These are phyloP conservation scores for Heteropelma amictum DNA, from an alignment of 2,888 invertebrate species.

Conservation along the genomic window DNA sequence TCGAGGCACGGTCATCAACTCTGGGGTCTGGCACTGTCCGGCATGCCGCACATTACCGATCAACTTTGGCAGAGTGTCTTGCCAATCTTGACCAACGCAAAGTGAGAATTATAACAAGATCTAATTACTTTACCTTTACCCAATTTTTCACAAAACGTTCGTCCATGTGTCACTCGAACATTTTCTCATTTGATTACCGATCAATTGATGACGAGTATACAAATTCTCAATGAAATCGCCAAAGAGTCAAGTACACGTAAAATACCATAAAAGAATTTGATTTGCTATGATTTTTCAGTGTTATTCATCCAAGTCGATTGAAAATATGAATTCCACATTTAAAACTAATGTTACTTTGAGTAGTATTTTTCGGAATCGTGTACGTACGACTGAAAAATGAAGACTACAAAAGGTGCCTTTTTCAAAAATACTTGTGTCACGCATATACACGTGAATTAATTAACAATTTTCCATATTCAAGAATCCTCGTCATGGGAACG, in stretches of 20 bases:
- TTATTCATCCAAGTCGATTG: too few species aligned
- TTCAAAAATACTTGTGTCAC: not conserved
- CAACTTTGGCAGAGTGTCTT: slow-evolving; percentile 98
- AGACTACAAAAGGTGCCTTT: not conserved
- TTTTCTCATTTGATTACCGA: too few species aligned
- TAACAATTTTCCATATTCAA: slow-evolving; percentile 72
- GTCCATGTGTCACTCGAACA: not conserved
- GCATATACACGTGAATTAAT: not conserved
- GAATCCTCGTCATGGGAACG: slow-evolving; percentile 98
- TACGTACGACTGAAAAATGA: too few species aligned
- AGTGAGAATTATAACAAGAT: slow-evolving; percentile 80
- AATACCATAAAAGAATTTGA: too few species aligned
- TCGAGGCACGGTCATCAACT: slow-evolving; percentile 93
- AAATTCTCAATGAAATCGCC: too few species aligned
- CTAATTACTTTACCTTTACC: not conserved
- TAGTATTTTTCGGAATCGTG: too few species aligned
- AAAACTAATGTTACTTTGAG: too few species aligned
- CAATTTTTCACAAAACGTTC: not conserved
- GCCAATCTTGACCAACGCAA: slow-evolving; percentile 93
- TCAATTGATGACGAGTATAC: too few species aligned
- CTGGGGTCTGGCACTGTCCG: slow-evolving; percentile 91
- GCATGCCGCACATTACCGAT: slow-evolving; percentile 99
- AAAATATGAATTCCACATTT: too few species aligned
- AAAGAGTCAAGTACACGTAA: too few species aligned
- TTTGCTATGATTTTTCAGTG: too few species aligned